Conservation (phyloP, 2,888 invertebrate genomes). For the Orthosia cruda region DNA sequence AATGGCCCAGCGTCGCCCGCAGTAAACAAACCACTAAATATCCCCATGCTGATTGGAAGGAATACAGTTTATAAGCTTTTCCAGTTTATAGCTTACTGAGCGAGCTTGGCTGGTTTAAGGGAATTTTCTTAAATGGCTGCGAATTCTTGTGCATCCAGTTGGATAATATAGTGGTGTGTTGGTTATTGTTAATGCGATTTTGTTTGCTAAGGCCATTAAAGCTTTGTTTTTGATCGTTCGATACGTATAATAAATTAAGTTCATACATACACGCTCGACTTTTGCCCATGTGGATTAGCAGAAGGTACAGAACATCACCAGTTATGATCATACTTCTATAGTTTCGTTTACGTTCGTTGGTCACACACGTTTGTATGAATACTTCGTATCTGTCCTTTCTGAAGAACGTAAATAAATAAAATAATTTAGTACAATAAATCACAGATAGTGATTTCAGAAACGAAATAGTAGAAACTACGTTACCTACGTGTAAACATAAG, state of each 20-base stretch:
- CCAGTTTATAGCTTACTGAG: constrained; percentile 20
- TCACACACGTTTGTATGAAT: too few relatives aligned
- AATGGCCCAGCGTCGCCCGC: constrained; percentile 50
- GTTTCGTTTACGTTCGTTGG: too few relatives aligned
- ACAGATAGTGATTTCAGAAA: too few relatives aligned
- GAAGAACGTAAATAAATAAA: too few relatives aligned
- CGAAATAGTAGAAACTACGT: too few relatives aligned
- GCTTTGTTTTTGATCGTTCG: background rate
- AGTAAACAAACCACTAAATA: constrained; percentile 67
- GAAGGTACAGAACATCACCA: too few relatives aligned
- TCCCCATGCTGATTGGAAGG: constrained; percentile 47
- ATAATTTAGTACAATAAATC: too few relatives aligned
- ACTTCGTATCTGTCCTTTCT: too few relatives aligned
- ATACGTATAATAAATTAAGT: background rate
- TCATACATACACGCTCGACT: too few relatives aligned
- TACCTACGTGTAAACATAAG: background rate
- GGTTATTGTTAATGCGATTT: background rate
- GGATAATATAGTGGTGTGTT: background rate
- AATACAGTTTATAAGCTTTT: constrained; percentile 49
- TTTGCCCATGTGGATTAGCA: too few relatives aligned
- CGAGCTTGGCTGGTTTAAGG: constrained; percentile 12
- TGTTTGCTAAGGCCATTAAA: background rate
- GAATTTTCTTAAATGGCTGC: constrained; percentile 15
- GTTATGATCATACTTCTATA: too few relatives aligned
- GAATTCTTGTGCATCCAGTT: background rate